Conservation (phyloP, 2,113 vertebrate genomes). For the Psittacula cyanocephala region DNA sequence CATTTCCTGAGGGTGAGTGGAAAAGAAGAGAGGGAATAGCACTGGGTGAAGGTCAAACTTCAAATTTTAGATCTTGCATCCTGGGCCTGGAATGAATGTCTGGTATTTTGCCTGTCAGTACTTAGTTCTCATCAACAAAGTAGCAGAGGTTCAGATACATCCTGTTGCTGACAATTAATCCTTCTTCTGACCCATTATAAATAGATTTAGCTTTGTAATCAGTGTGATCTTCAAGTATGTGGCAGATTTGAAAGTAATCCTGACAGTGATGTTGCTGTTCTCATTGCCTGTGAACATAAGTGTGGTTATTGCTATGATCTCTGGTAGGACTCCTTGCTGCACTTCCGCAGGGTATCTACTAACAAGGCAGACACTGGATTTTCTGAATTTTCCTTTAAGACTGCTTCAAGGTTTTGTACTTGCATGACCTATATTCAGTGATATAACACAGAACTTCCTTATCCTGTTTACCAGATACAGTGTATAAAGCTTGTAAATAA, state of each 20-base stretch:
- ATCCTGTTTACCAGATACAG: background rate
- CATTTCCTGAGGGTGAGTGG: conserved; percentile 1
- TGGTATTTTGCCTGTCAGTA: background rate
- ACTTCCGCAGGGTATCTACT: background rate
- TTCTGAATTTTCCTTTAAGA: background rate
- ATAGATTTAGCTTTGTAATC: background rate
- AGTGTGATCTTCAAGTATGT: background rate
- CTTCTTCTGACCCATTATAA: background rate
- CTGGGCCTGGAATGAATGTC: background rate
- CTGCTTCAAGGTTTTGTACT: background rate
- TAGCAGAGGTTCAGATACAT: background rate
- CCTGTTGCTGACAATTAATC: background rate
- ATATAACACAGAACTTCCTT: background rate
- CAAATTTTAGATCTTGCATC: background rate
- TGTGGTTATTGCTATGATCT: background rate
- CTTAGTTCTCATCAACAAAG: background rate
- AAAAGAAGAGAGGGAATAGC: background rate
- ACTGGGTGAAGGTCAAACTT: background rate
- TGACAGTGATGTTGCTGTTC: background rate
- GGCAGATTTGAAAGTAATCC: background rate
- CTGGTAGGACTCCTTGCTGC: background rate
- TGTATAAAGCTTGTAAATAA: conserved; percentile 6
- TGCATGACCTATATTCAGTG: background rate
- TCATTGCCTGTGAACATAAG: background rate
- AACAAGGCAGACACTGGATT: background rate